Evolutionary conservation across 2,888 invertebrate species (phyloP).

Genomic region (Tenthredo distinguenda): DNA sequence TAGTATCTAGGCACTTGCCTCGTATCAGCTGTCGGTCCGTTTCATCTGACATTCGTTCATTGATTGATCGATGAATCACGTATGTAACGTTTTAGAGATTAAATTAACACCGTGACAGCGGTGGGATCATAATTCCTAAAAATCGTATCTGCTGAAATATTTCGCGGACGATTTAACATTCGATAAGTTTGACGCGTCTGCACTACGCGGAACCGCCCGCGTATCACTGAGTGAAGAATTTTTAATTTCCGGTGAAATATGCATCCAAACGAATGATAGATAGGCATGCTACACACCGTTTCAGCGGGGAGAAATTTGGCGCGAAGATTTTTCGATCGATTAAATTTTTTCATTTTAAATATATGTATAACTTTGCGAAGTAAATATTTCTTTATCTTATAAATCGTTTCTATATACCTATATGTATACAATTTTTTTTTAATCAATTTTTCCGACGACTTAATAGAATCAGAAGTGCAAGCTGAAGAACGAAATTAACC

Average conservation of each 20-base stretch:
- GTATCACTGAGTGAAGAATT: slow-evolving; percentile 24
- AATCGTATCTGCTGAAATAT: not conserved
- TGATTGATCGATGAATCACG: slow-evolving; percentile 4
- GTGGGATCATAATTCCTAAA: not conserved
- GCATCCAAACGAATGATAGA: slow-evolving; percentile 14
- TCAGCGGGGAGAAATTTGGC: not conserved
- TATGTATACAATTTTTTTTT: no score
- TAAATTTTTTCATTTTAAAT: no score
- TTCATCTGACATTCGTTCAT: not conserved
- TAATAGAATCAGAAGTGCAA: not conserved
- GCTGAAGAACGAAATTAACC: not conserved
- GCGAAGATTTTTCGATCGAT: not conserved
- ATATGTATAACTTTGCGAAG: no score
- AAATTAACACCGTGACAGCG: not conserved
- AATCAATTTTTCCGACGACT: not conserved
- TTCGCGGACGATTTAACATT: slow-evolving; percentile 1
- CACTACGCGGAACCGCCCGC: not conserved
- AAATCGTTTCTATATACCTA: no score
- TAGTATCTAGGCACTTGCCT: not conserved
- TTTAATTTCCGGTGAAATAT: slow-evolving; percentile 46
- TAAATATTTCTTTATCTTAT: no score
- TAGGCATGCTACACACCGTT: not conserved
- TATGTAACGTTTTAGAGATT: not conserved
- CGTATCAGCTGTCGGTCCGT: not conserved
- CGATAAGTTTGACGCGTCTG: slow-evolving; percentile 20